phyloP scores from a whole-genome alignment of 2,888 invertebrate species.

The Sycophila texana region DNA sequence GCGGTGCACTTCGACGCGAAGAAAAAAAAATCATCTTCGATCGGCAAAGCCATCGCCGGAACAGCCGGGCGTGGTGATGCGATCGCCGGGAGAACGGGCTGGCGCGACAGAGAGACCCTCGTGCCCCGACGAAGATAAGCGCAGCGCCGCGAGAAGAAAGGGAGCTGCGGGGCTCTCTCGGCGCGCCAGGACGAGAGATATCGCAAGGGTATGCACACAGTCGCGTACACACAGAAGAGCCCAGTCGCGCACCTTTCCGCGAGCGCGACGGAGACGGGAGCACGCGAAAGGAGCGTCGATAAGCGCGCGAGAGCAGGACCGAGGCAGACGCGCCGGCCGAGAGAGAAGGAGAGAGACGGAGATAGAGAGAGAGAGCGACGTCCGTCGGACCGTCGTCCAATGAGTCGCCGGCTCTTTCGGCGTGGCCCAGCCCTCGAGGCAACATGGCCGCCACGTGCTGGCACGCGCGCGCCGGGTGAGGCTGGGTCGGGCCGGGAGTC shows the following conservation, averaged over 20 bases:
- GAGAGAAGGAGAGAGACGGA: slow-evolving; percentile 13
- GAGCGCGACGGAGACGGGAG: slow-evolving; percentile 57
- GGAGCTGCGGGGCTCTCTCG: neutral
- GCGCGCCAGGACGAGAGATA: slow-evolving; percentile 32
- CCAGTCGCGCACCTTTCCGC: slow-evolving; percentile 8
- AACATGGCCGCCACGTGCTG: slow-evolving; percentile 72
- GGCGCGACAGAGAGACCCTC: slow-evolving; percentile 20
- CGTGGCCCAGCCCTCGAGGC: slow-evolving; percentile 73
- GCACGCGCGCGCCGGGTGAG: slow-evolving; percentile 26
- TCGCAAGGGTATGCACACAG: slow-evolving; percentile 6
- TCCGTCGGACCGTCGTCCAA: slow-evolving; percentile 65
- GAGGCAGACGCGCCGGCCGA: neutral
- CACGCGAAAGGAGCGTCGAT: slow-evolving; percentile 24
- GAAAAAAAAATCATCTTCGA: slow-evolving; percentile 46
- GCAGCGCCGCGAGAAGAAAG: slow-evolving; percentile 63
- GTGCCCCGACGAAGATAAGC: slow-evolving; percentile 43
- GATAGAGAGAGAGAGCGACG: slow-evolving; percentile 37
- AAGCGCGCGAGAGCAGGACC: slow-evolving; percentile 9
- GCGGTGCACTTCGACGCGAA: neutral
- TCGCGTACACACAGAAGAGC: neutral
- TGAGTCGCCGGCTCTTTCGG: slow-evolving; percentile 71
- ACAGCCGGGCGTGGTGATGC: slow-evolving; percentile 52
- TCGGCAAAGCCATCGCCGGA: slow-evolving; percentile 55
- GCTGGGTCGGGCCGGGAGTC: slow-evolving; percentile 65
- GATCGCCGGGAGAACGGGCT: slow-evolving; percentile 23